Base-by-base conservation (phyloP, 2,888 invertebrate species). In the Sympetrum striolatum region DNA sequence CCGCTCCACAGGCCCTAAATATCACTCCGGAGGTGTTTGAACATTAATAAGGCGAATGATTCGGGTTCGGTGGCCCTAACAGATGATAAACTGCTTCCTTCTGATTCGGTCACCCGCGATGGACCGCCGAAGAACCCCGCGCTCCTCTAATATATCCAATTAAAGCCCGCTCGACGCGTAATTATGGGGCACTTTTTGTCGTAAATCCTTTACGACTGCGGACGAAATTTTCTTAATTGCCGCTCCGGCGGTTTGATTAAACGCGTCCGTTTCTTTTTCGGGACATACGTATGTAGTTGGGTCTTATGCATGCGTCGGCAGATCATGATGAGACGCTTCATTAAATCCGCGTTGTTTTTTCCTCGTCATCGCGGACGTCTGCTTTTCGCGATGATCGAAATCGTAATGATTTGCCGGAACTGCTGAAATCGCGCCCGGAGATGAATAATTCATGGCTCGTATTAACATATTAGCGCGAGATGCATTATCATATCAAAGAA, bases 391-490 rank as follows among this genome's bases (percentile, higher is more conserved):
- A 31, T 3, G 73, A 31, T 35, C 10, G 37, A 64, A n/a, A 35
- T 60, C n/a, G 37, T 64, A 37, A 37, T 37, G 60, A 64, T 60
- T 60, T 60, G n/a, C 22, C 37, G 58, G 22, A 31, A 5, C 31
- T 35, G 4, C 58, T 14, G 60, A 37, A 22, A 60, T 86, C 86
- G 22, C 22, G 60, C 22, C 35, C 53, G 53, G 0, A 12, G 25
- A 60, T 86, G 37, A 37, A 86, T 86, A n/a, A 86, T 86, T 86
- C 86, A 86, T 86, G 10, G n/a, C 31, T 22, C 58, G 14, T 86
- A 60, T 86, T 60, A 60, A 86, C 53, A 53, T 53, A 53, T 53
- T 53, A 60, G 60, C 64, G n/a, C 60, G 86, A 22, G 31, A 86
- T 86, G 58, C 22, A 39, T 64, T 86, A 14, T 64, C 86, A 39